A percentile compares a stretch with the other conserved stretches of the same genome.
These are phyloP conservation scores for Prunella strophiata DNA, from an alignment of 2,797 vertebrate genomes.

Conservation along the genomic window DNA sequence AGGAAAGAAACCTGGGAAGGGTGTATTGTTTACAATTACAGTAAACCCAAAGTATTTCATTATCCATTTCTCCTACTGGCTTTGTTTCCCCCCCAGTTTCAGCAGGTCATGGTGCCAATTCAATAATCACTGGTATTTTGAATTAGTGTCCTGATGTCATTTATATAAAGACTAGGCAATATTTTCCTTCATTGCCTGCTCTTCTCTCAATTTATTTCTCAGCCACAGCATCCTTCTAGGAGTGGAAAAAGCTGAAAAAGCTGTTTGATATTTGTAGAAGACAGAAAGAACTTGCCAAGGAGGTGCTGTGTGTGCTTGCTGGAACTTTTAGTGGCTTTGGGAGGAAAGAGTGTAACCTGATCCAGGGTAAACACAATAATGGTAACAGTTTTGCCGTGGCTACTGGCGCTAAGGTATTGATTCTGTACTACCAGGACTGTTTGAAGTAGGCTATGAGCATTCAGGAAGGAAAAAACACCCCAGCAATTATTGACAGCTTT, in stretches of 20 bases:
- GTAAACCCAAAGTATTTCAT: background rate
- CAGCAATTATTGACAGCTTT: constrained; percentile 67
- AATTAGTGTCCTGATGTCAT: background rate
- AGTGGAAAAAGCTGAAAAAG: constrained; percentile 39
- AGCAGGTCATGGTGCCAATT: background rate
- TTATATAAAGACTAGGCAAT: constrained; percentile 24
- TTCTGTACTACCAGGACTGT: constrained; percentile 68
- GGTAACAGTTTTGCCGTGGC: constrained; percentile 61
- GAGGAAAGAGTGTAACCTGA: constrained; percentile 66
- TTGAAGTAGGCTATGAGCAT: constrained; percentile 73
- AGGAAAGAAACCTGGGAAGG: background rate
- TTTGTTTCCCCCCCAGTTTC: background rate
- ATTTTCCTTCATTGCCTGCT: background rate
- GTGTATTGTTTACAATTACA: background rate
- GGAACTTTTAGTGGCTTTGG: constrained; percentile 60
- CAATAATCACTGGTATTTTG: background rate
- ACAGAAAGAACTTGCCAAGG: background rate
- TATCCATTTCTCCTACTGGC: background rate
- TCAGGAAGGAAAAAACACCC: constrained; percentile 31
- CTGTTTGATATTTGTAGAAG: constrained; percentile 4
- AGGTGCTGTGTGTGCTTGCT: background rate
- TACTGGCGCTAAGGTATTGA: constrained; percentile 74
- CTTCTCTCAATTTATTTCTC: constrained; percentile 32
- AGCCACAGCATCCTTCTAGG: background rate
- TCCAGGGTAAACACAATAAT: constrained; percentile 65